A percentile compares a stretch with the other conserved stretches of the same genome.
These are phyloP conservation scores for Pardosa pseudoannulata DNA, from an alignment of 2,888 invertebrate species.

Conservation along the genomic window DNA sequence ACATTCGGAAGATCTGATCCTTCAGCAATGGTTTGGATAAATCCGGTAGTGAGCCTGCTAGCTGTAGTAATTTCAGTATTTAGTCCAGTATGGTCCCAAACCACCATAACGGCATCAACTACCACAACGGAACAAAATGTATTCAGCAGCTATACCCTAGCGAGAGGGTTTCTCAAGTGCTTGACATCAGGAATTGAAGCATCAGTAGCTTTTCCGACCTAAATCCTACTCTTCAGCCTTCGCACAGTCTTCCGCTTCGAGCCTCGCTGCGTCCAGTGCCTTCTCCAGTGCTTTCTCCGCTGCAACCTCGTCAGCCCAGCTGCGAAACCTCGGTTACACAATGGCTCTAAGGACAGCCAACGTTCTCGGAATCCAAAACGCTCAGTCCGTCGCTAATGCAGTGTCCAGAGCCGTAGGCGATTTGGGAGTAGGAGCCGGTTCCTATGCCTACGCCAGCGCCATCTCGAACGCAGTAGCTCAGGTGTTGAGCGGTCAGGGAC, in stretches of 20 bases:
- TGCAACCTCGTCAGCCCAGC: background rate
- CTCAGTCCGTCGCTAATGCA: constrained; percentile 1
- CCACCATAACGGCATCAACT: background rate
- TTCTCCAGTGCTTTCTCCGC: constrained; percentile 20
- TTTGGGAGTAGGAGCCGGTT: constrained; percentile 2
- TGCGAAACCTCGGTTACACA: constrained; percentile 5
- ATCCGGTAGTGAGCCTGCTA: too few relatives aligned
- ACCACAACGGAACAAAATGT: background rate
- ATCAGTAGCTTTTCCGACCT: constrained; percentile 14
- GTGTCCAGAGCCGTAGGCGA: background rate
- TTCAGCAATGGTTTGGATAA: too few relatives aligned
- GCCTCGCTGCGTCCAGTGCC: constrained; percentile 13
- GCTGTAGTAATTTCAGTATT: too few relatives aligned
- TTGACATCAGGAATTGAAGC: constrained; percentile 9
- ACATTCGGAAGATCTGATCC: too few relatives aligned
- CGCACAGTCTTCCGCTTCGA: background rate
- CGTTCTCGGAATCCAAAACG: background rate
- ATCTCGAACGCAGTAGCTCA: constrained; percentile 15
- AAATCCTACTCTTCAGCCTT: background rate
- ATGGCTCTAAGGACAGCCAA: background rate
- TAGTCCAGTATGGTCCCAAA: too few relatives aligned
- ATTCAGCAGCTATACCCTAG: constrained; percentile 2
- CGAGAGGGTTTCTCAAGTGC: constrained; percentile 26
- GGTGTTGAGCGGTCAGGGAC: background rate
- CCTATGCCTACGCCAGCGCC: background rate